Evolutionary conservation across 1,140 invertebrate species (phyloP), one percentile per base, ranked within the genome.

Genomic region (Heliothis virescens): DNA sequence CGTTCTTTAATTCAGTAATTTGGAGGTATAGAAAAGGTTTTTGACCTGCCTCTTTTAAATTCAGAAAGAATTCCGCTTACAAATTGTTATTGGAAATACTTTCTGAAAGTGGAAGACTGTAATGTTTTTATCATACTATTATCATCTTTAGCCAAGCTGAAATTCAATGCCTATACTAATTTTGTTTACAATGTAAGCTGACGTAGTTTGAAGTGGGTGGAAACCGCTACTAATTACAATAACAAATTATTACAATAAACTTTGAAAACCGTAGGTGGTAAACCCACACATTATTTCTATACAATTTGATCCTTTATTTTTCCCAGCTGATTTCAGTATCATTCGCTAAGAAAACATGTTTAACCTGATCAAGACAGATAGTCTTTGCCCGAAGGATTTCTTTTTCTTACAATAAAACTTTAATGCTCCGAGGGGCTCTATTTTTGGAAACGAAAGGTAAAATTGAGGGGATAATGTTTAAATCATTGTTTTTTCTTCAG

Each of bases 381-480:
- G 41, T 10, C 62, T 7, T 48, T n/a, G 11, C 34, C 63, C 16
- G 3, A 60, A 48, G 41, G 63, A 41, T 16, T 67, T 41, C 9
- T 41, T 48, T 67, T 67, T 48, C 41, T 3, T 18, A 67, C 41
- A 67, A 67, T 67, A 67, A 48, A 67, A 67, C 41, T 67, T 67
- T 48, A 67, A 50, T 67, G 63, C 63, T 48, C 41, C 3, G 18
- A 65, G 41, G 41, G n/a, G 41, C 41, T 16, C 34, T 69, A 48
- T 48, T 69, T 69, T 69, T 52, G 11, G 48, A n/a, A 34, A 13
- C 29, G 15, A 41, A 71, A 71, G 15, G 21, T 53, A 71, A 71
- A 50, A 52, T 53, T 52, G 12, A 29, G 21, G 13, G 5, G 13
- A 53, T 11, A 53, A 29, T 52, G 4, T 15, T 21, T 41, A 47